These are phyloP conservation scores for Aegotheles bennettii DNA, from an alignment of 2,113 vertebrate genomes.

Conservation along the genomic window DNA sequence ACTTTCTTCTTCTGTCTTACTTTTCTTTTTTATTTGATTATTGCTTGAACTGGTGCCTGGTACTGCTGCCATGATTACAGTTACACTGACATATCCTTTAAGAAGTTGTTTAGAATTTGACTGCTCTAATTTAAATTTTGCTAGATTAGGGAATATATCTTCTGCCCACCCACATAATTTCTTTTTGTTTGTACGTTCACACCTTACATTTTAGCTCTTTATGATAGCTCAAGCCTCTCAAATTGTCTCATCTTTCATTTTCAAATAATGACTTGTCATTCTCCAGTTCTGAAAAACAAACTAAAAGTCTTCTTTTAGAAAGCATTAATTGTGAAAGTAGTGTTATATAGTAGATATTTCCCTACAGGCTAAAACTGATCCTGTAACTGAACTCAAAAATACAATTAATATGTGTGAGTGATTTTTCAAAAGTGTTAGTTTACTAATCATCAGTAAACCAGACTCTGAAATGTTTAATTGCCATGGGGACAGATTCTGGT, in stretches of 20 bases:
- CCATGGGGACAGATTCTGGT: not conserved
- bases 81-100: conserved; percentile 3
- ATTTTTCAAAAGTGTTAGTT: not conserved
- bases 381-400: not conserved
- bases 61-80: not conserved
- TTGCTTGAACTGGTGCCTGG: not conserved
- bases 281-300: not conserved
- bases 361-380: not conserved
- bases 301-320: not conserved
- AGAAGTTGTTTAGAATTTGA: not conserved
- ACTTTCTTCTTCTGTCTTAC: not conserved
- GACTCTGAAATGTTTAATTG: not conserved
- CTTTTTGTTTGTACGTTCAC: conserved; percentile 9
- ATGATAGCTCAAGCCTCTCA: not conserved
- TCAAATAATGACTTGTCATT: not conserved
- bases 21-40: not conserved
- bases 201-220: conserved; percentile 14
- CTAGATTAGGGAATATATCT: not conserved
- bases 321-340: not conserved
- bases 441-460: not conserved
- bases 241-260: not conserved
- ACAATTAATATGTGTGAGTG: not conserved
- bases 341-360: not conserved
- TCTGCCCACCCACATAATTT: not conserved
- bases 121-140: not conserved